These are phyloP conservation scores for Drosophila fulvimacula DNA, from an alignment of 2,888 invertebrate species.

Conservation along the genomic window DNA sequence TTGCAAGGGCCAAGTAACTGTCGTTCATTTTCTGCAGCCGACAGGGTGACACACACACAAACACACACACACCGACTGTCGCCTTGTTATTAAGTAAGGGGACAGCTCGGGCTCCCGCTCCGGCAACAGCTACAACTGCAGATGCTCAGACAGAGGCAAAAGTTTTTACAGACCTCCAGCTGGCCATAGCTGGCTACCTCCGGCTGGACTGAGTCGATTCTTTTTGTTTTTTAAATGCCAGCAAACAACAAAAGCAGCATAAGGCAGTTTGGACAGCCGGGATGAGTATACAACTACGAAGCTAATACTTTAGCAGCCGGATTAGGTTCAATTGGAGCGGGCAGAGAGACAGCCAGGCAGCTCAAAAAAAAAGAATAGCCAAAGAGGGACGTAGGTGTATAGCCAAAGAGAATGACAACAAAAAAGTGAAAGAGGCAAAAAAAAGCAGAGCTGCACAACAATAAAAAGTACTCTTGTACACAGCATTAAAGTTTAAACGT, in stretches of 20 bases:
- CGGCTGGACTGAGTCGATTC: constrained; percentile 29
- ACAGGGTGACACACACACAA: constrained; percentile 52
- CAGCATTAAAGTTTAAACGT: constrained; percentile 80
- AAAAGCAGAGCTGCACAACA: constrained; percentile 29
- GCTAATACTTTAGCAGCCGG: constrained; percentile 80
- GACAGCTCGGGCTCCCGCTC: constrained; percentile 3
- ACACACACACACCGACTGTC: constrained; percentile 39
- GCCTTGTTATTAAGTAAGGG: constrained; percentile 68
- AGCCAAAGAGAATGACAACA: constrained; percentile 23
- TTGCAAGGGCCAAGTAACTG: constrained; percentile 53
- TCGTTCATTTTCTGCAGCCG: constrained; percentile 58
- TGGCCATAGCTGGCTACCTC: constrained; percentile 29
- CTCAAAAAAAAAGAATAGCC: constrained; percentile 45
- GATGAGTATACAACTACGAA: constrained; percentile 78
- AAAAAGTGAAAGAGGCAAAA: constrained; percentile 8
- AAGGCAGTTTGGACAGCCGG: constrained; percentile 79
- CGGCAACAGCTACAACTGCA: constrained; percentile 4
- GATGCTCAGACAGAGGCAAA: constrained; percentile 56
- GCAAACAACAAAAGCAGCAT: constrained; percentile 79
- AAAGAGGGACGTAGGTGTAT: constrained; percentile 29
- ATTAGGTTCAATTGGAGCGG: constrained; percentile 78
- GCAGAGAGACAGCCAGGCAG: constrained; percentile 35
- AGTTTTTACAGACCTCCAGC: constrained; percentile 64
- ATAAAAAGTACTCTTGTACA: constrained; percentile 69
- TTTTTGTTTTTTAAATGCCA: constrained; percentile 69